Evolutionary conservation across 2,797 vertebrate species (phyloP).

Genomic region (Orientallactaga sibirica): DNA sequence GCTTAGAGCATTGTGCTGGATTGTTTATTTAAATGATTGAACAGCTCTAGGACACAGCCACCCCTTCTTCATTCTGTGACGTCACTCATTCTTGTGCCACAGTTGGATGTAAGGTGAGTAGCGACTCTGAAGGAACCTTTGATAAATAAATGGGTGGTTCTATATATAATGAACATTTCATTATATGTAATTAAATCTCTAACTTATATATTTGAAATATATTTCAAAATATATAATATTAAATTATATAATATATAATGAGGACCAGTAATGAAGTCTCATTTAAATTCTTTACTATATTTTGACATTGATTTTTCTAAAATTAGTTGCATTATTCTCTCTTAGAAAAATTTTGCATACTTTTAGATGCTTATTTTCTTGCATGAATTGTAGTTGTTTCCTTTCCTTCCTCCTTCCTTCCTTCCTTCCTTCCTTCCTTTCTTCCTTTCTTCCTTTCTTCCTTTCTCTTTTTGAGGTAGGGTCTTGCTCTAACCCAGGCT

Average conservation of each 20-base stretch:
- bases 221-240: too few relatives aligned
- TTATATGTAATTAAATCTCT: neutral
- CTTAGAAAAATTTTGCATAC: neutral
- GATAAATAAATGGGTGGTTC: neutral
- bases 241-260: too few relatives aligned
- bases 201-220: too few relatives aligned
- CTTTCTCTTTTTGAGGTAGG: too few relatives aligned
- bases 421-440: neutral
- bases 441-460: neutral
- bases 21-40: neutral
- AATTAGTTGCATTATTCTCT: neutral
- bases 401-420: neutral
- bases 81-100: too few relatives aligned
- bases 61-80: neutral
- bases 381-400: neutral
- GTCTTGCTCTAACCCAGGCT: too few relatives aligned
- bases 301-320: neutral
- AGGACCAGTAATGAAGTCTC: too few relatives aligned
- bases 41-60: neutral
- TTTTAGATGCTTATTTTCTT: neutral
- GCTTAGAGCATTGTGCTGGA: neutral
- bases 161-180: neutral
- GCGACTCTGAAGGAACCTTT: neutral
- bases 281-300: neutral
- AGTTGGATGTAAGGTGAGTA: neutral